Evolutionary conservation across 23 tunicate genomes (phyloP).

Genomic region (Diplosoma virens): DNA sequence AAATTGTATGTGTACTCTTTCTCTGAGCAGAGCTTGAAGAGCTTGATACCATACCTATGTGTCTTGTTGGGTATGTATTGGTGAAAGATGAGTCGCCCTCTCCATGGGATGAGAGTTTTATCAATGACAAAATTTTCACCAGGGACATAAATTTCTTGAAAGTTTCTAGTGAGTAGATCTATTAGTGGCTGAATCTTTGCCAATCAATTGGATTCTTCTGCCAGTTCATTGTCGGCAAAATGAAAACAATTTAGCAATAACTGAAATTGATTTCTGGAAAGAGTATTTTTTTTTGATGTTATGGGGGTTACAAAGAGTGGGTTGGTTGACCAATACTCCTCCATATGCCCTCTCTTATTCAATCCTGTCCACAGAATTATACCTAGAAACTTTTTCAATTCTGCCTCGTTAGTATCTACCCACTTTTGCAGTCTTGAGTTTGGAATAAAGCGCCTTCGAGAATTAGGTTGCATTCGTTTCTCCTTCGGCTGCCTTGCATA

Average conservation of each 20-base stretch:
- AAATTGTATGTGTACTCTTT: no score
- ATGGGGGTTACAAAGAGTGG: background rate
- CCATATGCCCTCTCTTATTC: background rate
- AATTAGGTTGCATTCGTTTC: background rate
- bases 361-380: background rate
- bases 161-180: background rate
- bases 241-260: background rate
- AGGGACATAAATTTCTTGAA: constrained; percentile 3
- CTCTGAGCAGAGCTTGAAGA: no score
- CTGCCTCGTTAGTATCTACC: constrained; percentile 8
- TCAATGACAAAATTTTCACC: constrained; percentile 9
- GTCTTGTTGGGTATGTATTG: no score
- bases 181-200: background rate
- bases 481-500: no score
- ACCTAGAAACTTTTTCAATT: background rate
- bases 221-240: background rate
- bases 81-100: no score
- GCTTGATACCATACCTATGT: no score
- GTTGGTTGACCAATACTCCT: background rate
- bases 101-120: constrained; percentile 10
- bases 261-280: background rate
- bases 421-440: background rate
- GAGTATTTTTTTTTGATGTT: background rate
- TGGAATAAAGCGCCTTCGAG: background rate
- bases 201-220: background rate